Percentiles rank a stretch among this genome's conserved stretches.
Conservation (phyloP, 2,888 invertebrate species). For the Eristalinus sepulchralis region DNA sequence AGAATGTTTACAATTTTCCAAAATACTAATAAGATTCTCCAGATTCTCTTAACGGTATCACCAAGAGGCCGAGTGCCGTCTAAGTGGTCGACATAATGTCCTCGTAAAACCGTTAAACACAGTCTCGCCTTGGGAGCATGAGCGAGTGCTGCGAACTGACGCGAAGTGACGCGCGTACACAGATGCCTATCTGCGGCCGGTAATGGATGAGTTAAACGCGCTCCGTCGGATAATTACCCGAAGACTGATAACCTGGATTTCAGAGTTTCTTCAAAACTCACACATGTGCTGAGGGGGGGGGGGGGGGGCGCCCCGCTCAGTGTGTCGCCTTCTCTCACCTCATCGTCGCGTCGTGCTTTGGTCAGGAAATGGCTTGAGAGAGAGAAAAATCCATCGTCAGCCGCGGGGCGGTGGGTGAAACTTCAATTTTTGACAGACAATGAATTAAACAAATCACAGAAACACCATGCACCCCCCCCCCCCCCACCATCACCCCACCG, state of each 20-base stretch:
- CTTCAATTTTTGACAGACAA: slow-evolving; percentile 53
- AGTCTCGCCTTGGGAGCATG: not conserved
- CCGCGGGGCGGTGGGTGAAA: not conserved
- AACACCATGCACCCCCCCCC: not conserved
- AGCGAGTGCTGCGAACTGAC: not conserved
- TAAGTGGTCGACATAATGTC: slow-evolving; percentile 45
- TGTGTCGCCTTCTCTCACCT: not conserved
- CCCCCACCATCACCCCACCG: not conserved
- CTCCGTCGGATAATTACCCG: slow-evolving; percentile 34
- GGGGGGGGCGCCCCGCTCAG: no score
- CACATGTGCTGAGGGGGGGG: slow-evolving; percentile 46
- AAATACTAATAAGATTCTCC: slow-evolving; percentile 52
- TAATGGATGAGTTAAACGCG: slow-evolving; percentile 54
- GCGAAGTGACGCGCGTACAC: slow-evolving; percentile 2
- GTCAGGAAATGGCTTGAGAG: not conserved
- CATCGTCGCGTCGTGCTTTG: not conserved
- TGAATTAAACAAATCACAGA: slow-evolving; percentile 58
- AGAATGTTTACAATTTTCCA: slow-evolving; percentile 34
- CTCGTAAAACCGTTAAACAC: slow-evolving; percentile 31
- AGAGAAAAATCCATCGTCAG: not conserved
- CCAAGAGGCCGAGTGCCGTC: slow-evolving; percentile 11
- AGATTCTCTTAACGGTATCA: slow-evolving; percentile 47
- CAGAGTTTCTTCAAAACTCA: slow-evolving; percentile 18
- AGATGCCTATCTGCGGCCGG: slow-evolving; percentile 40
- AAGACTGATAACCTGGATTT: slow-evolving; percentile 40